Evolutionary conservation across 92 coral and sea anemone species (phyloP), one percentile per base, ranked within the genome.

Genomic region (Umimayanthus kanabou): DNA sequence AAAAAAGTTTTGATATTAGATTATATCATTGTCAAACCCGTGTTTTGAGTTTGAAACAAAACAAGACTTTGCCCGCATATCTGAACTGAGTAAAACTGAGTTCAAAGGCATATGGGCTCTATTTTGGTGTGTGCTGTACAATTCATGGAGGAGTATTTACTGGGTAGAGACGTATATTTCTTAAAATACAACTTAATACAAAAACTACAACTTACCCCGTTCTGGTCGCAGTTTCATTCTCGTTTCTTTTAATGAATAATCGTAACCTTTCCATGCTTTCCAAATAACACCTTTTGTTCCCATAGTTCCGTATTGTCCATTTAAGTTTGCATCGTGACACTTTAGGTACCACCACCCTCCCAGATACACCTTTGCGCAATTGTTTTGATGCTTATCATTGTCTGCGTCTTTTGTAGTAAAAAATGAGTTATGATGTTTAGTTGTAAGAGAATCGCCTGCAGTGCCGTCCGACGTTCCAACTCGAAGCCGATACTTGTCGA

Each of bases 161-260:
- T n/a, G n/a, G n/a, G n/a, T n/a, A n/a, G n/a, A n/a, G n/a, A n/a
- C n/a, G n/a, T n/a, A n/a, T n/a, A n/a, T n/a, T n/a, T n/a, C n/a
- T n/a, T n/a, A n/a, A n/a, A n/a, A n/a, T n/a, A n/a, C n/a, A n/a
- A n/a, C n/a, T n/a, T n/a, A n/a, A n/a, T n/a, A n/a, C n/a, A n/a
- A n/a, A 45, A 45, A 8, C 9, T 45, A 45, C 49, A 74, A 74
- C 50, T 7, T 74, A 74, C 79, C 79, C 1, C 79, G 49, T n/a
- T 39, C 50, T 37, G 79, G 79, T 39, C 79, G 45, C 79, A 74
- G 50, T n/a, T 74, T 74, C 79, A 74, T 74, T 13, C 50, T 7
- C 16, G 79, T 74, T 1, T 39, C 79, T 39, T 39, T 74, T 0
- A 74, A 74, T 7, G 79, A 33, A 74, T 74, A 39, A 23, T 4